Evolutionary conservation across 2,113 vertebrate species (phyloP), one percentile per base, ranked within the genome.

Genomic region (Blennius ocellaris): DNA sequence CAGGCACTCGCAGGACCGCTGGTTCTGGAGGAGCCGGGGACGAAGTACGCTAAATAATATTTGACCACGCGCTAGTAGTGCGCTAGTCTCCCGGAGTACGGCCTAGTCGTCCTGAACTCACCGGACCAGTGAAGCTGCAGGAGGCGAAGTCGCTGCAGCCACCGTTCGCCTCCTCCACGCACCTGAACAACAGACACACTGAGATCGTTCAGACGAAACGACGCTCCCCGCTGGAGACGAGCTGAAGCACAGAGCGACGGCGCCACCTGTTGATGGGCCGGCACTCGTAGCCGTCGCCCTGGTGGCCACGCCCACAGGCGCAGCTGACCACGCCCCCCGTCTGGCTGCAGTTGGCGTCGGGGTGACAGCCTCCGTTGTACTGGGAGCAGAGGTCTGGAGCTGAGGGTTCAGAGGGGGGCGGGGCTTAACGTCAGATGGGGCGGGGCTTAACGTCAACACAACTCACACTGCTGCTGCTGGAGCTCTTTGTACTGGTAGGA

Each of bases 141-240:
- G 90, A 78, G 0, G 96, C 96, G 1, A 96, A 96, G 54, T 97
- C 96, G 0, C 95, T 96, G 88, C 96, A 98, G 62, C 94, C 95
- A 0, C 96, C 96, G 0, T 95, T 97, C 1, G 10, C 30, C 73
- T 95, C 93, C 1, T 92, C 89, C 3, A 84, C 80, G 65, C 96
- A 98, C 47, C 91, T 92, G 80, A 1, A 72, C 17, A 36, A 48
- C 17, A 54, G 17, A 66, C 16, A 83, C 30, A 67, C 21, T 2
- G 21, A 30, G 4, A 30, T 30, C 21, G 2, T 2, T 30, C 21
- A 30, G 2, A 2, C 4, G 2, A 30, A 30, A 30, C 21, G 21
- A 30, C n/a, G n/a, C n/a, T 30, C 21, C 21, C 4, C 21, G 2
- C 2, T 30, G 21, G 4, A 30, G 21, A 30, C 21, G 21, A 2